phyloP scores from a whole-genome alignment of 2,888 invertebrate genomes.

The Monopis laevigella region DNA sequence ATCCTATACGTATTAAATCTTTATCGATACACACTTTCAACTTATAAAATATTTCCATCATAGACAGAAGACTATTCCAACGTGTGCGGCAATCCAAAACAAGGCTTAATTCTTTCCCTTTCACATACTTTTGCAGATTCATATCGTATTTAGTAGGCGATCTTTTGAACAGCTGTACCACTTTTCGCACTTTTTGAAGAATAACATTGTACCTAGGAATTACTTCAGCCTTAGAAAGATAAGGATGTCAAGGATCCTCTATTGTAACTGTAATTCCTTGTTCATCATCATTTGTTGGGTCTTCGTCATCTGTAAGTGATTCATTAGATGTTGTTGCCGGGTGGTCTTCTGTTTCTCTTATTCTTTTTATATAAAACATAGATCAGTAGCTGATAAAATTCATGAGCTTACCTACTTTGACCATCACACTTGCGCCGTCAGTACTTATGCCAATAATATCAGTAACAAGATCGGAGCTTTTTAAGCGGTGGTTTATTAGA shows the following conservation, averaged over 20 bases:
- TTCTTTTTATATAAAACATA: conserved; percentile 2
- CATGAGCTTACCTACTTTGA: conserved; percentile 6
- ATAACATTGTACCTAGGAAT: conserved; percentile 6
- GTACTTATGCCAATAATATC: conserved; percentile 6
- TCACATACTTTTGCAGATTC: too few relatives aligned
- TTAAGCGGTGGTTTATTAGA: conserved; percentile 6
- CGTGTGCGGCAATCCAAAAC: too few relatives aligned
- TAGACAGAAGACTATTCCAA: too few relatives aligned
- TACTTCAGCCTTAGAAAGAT: conserved; percentile 5
- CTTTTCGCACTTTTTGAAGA: too few relatives aligned
- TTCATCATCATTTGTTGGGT: conserved; percentile 6
- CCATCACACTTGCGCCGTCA: conserved; percentile 4
- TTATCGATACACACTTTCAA: too few relatives aligned
- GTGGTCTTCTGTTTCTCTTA: conserved; percentile 1
- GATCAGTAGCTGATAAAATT: conserved; percentile 5
- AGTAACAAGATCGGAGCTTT: conserved; percentile 3
- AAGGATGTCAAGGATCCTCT: background rate
- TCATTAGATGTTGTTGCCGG: conserved; percentile 9
- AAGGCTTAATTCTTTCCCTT: too few relatives aligned
- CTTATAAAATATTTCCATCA: too few relatives aligned
- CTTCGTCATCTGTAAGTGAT: conserved; percentile 5
- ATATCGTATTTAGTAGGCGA: too few relatives aligned
- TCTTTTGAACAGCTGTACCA: too few relatives aligned
- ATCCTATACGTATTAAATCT: too few relatives aligned
- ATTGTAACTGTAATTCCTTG: conserved; percentile 7